These are phyloP conservation scores for Suncus etruscus DNA, from an alignment of 2,113 vertebrate species.

Conservation along the genomic window DNA sequence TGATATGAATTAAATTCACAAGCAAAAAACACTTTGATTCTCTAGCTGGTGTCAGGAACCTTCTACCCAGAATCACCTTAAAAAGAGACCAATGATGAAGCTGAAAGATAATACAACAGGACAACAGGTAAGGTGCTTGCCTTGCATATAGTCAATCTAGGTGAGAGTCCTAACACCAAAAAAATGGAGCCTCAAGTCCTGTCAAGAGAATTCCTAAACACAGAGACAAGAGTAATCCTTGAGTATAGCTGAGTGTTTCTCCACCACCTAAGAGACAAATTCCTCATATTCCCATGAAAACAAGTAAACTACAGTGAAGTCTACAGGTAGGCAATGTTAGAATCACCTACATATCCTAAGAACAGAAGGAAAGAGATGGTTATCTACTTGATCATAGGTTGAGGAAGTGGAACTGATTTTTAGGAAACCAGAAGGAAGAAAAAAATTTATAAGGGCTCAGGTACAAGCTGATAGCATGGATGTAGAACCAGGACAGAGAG, in stretches of 20 bases:
- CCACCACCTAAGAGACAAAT: too few relatives aligned
- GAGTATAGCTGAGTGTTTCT: too few relatives aligned
- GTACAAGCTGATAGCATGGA: not conserved
- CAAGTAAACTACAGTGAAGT: not conserved
- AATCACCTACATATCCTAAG: not conserved
- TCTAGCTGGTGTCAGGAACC: not conserved
- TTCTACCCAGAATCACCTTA: not conserved
- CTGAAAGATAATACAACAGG: too few relatives aligned
- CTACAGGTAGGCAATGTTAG: not conserved
- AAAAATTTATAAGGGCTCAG: not conserved
- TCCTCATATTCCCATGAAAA: not conserved
- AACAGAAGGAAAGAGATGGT: not conserved
- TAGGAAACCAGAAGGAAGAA: not conserved
- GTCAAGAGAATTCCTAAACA: too few relatives aligned
- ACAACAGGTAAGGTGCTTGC: too few relatives aligned
- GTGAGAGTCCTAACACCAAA: too few relatives aligned
- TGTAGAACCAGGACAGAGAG: not conserved
- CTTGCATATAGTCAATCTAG: too few relatives aligned
- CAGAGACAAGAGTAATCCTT: too few relatives aligned
- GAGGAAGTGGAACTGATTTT: not conserved
- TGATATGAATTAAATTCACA: slow-evolving; percentile 35
- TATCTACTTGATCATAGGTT: not conserved
- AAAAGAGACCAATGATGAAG: not conserved
- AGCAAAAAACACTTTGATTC: not conserved
- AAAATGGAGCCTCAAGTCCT: too few relatives aligned